Conservation (phyloP, 2,797 vertebrate genomes). For the Leptatherina wallacei region DNA sequence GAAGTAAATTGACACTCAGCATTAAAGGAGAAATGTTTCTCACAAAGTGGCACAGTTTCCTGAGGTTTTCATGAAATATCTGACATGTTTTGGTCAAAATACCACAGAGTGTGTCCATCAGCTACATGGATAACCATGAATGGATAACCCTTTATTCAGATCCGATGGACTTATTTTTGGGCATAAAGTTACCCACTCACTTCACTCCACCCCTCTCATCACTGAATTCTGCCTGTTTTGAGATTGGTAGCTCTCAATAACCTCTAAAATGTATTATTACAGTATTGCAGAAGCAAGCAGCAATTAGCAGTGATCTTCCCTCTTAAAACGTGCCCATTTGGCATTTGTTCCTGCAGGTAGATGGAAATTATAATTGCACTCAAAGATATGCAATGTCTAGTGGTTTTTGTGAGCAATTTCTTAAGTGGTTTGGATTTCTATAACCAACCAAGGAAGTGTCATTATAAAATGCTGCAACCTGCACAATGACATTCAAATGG, state of each 20-base stretch:
- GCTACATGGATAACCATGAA: background rate
- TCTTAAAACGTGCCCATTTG: background rate
- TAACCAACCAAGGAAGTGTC: background rate
- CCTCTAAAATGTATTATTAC: background rate
- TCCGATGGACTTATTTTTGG: background rate
- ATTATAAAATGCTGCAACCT: background rate
- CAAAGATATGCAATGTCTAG: background rate
- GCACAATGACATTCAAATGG: background rate
- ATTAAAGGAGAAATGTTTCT: no score
- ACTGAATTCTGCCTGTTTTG: background rate
- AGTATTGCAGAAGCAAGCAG: background rate
- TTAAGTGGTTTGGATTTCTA: background rate
- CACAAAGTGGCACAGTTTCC: background rate
- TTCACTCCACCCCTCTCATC: background rate
- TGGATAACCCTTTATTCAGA: background rate
- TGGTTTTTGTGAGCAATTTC: background rate
- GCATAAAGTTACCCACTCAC: background rate
- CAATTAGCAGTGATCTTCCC: background rate
- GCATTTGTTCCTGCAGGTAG: background rate
- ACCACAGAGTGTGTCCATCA: no score
- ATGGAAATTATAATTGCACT: background rate
- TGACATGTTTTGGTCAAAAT: no score
- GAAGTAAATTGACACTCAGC: no score
- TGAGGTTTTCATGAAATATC: no score
- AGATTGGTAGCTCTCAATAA: background rate